phyloP scores from a whole-genome alignment of 2,888 invertebrate genomes.

The Athripsodes cinereus region DNA sequence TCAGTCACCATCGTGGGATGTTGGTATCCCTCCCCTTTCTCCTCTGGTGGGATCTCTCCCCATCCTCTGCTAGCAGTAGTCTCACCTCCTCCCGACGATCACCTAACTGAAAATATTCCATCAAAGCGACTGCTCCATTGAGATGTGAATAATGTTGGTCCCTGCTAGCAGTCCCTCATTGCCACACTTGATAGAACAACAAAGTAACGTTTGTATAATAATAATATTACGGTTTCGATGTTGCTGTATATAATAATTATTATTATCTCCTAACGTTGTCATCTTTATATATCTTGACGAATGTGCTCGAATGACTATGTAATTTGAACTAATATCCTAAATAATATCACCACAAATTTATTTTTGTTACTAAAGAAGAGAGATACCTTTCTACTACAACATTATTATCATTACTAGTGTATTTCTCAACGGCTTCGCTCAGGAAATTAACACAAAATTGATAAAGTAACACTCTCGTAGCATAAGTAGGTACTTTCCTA shows the following conservation, averaged over 20 bases:
- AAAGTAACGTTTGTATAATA: conserved; percentile 1
- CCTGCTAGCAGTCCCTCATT: conserved; percentile 21
- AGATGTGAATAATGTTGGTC: conserved; percentile 24
- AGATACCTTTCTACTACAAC: no score
- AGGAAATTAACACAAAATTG: no score
- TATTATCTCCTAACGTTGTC: background rate
- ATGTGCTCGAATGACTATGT: background rate
- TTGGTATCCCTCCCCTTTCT: background rate
- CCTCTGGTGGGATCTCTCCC: conserved; percentile 3
- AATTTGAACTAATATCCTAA: background rate
- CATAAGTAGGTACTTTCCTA: no score
- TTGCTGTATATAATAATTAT: no score
- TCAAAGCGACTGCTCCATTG: conserved; percentile 25
- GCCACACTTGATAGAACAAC: conserved; percentile 15
- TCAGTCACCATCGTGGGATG: no score
- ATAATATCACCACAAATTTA: background rate
- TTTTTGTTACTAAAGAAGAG: background rate
- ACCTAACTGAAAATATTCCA: conserved; percentile 24
- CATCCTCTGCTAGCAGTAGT: background rate
- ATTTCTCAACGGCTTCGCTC: no score
- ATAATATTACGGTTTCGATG: no score
- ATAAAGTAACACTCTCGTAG: no score
- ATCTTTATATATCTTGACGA: background rate
- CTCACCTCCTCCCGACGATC: conserved; percentile 3
- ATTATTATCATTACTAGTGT: no score